Percentiles rank a stretch among this genome's conserved stretches.
Conservation (phyloP, 1,140 invertebrate species). For the Dreissena rostriformis region DNA sequence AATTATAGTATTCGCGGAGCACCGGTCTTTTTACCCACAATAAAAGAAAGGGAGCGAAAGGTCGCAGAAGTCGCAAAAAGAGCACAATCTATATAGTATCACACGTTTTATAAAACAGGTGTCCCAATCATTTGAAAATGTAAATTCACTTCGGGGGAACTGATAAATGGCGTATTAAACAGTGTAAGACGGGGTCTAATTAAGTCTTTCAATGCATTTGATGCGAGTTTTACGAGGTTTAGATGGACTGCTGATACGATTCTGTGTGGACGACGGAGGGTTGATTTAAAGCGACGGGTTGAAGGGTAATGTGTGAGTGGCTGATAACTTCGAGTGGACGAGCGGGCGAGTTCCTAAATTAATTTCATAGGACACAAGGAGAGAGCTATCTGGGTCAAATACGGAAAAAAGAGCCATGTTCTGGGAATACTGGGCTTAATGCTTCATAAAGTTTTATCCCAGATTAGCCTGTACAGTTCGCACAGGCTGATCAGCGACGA, state of each 20-base stretch:
- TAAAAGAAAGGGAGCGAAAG: slow-evolving; percentile 13
- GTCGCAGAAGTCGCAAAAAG: slow-evolving; percentile 8
- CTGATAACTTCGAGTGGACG: too few relatives aligned
- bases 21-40: slow-evolving; percentile 10
- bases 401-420: too few relatives aligned
- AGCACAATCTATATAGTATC: slow-evolving; percentile 27
- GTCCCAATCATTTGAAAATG: slow-evolving; percentile 14
- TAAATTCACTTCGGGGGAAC: slow-evolving; percentile 3
- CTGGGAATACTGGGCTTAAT: too few relatives aligned
- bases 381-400: too few relatives aligned
- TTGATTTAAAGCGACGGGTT: slow-evolving; percentile 1
- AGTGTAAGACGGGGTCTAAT: not conserved
- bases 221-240: slow-evolving; percentile 26
- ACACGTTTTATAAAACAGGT: slow-evolving; percentile 50
- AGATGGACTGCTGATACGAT: not conserved
- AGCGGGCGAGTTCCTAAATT: too few relatives aligned
- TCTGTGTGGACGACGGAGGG: not conserved
- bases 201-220: slow-evolving; percentile 13
- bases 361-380: too few relatives aligned
- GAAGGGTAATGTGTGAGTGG: not conserved
- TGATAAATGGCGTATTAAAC: not conserved
- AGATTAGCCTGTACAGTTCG: too few relatives aligned
- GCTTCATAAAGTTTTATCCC: too few relatives aligned
- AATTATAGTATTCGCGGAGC: slow-evolving; percentile 35
- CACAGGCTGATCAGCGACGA: too few relatives aligned